A percentile compares a stretch with the other conserved stretches of the same genome.
Conservation (phyloP, 2,888 invertebrate genomes). For the Deroplatys truncata region DNA sequence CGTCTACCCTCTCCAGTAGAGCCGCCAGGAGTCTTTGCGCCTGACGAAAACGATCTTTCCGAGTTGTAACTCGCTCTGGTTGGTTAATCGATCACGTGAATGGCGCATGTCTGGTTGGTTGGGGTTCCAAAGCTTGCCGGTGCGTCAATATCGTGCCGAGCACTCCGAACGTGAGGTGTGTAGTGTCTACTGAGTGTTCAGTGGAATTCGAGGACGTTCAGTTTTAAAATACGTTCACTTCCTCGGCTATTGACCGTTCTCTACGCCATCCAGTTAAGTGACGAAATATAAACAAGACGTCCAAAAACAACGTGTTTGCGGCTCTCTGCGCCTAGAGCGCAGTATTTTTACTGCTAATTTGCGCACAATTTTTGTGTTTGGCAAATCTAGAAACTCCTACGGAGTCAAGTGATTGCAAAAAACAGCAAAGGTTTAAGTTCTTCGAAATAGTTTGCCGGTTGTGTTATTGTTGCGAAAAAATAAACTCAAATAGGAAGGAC, state of each 20-base stretch:
- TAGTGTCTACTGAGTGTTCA: background rate
- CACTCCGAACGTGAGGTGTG: too few relatives aligned
- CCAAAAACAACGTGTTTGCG: background rate
- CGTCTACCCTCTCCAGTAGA: background rate
- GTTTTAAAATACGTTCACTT: background rate
- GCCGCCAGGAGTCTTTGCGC: background rate
- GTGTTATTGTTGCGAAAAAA: background rate
- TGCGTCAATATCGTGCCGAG: background rate
- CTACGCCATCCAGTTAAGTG: background rate
- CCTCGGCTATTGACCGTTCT: background rate
- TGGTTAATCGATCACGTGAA: conserved; percentile 23
- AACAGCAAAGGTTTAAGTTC: background rate
- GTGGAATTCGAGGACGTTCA: background rate
- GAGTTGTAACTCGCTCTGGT: background rate
- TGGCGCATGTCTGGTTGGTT: background rate
- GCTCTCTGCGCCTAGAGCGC: background rate
- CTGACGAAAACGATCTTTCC: background rate
- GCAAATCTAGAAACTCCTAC: background rate
- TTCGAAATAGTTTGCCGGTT: background rate
- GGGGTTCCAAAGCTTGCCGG: background rate
- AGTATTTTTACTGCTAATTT: background rate
- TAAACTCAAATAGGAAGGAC: background rate
- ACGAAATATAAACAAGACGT: background rate
- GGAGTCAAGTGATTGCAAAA: background rate
- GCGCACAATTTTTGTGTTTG: background rate